A percentile compares a stretch with the other conserved stretches of the same genome.
These are phyloP conservation scores for Pterophyllum scalare DNA, from an alignment of 2,113 vertebrate genomes.

Conservation along the genomic window DNA sequence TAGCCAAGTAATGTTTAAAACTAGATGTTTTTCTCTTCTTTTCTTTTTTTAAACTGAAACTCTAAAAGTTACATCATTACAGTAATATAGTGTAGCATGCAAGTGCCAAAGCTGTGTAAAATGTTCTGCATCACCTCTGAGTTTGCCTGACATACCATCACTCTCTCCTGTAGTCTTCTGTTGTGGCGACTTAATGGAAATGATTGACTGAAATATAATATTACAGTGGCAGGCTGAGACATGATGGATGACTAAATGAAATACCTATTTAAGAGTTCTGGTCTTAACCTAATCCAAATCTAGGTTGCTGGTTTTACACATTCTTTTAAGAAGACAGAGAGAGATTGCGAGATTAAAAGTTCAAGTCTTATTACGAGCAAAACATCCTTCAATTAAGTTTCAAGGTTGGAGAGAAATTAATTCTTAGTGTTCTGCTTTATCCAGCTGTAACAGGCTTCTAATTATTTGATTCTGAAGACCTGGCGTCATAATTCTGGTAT, in stretches of 20 bases:
- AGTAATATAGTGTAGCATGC: neutral
- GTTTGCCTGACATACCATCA: neutral
- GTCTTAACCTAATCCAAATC: slow-evolving; percentile 1
- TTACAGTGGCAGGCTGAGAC: neutral
- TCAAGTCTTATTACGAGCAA: slow-evolving; percentile 7
- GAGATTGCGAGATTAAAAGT: neutral
- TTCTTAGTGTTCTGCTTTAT: slow-evolving; percentile 9
- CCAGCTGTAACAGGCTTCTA: slow-evolving; percentile 3
- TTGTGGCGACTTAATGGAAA: neutral
- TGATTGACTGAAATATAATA: neutral
- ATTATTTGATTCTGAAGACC: slow-evolving; percentile 28
- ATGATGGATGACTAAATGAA: neutral
- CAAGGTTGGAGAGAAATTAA: slow-evolving; percentile 22
- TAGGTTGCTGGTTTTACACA: neutral
- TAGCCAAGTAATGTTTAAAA: neutral
- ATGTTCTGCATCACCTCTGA: neutral
- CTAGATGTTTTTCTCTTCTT: neutral
- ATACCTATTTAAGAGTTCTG: neutral
- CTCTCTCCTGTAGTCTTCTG: neutral
- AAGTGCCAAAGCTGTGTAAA: neutral
- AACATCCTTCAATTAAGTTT: slow-evolving; percentile 29
- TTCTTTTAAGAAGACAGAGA: neutral
- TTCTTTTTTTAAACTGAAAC: neutral
- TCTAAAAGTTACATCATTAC: neutral
- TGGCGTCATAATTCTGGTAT: neutral